Evolutionary conservation across 2,888 invertebrate genomes (phyloP).

Genomic region (Patella depressa): DNA sequence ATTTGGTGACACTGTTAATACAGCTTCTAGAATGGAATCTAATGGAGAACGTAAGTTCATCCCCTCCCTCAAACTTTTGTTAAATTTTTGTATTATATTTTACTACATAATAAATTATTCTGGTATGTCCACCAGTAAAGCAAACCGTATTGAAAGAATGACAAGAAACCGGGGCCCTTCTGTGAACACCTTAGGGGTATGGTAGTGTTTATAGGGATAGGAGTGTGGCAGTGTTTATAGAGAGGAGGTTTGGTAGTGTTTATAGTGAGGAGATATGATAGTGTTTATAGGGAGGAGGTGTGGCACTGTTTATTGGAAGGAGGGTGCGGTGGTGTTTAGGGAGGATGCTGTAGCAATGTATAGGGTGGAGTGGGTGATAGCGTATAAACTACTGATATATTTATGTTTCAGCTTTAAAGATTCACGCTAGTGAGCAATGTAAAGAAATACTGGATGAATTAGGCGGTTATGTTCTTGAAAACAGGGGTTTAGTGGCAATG

Average conservation of each 20-base stretch:
- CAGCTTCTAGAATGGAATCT: slow-evolving; percentile 73
- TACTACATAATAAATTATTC: too few relatives aligned
- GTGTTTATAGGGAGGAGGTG: neutral
- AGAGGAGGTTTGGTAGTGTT: too few relatives aligned
- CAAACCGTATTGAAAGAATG: too few relatives aligned
- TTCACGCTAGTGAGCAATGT: slow-evolving; percentile 68
- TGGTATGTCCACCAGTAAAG: too few relatives aligned
- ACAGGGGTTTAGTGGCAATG: slow-evolving; percentile 70
- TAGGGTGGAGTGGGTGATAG: too few relatives aligned
- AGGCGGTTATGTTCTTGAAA: slow-evolving; percentile 67
- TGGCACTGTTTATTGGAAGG: neutral
- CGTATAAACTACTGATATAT: neutral
- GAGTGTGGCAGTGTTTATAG: too few relatives aligned
- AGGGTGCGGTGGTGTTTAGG: neutral
- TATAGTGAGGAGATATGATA: neutral
- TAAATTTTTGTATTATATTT: neutral
- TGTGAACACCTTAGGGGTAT: too few relatives aligned
- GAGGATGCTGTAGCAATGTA: too few relatives aligned
- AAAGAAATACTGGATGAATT: slow-evolving; percentile 67
- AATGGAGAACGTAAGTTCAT: slow-evolving; percentile 51
- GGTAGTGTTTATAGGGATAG: too few relatives aligned
- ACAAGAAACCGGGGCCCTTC: too few relatives aligned
- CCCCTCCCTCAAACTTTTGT: neutral
- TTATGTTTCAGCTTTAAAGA: slow-evolving; percentile 63
- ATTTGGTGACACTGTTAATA: slow-evolving; percentile 94